These are phyloP conservation scores for Dolichopus griseipennis DNA, from an alignment of 2,888 invertebrate genomes.

Conservation along the genomic window DNA sequence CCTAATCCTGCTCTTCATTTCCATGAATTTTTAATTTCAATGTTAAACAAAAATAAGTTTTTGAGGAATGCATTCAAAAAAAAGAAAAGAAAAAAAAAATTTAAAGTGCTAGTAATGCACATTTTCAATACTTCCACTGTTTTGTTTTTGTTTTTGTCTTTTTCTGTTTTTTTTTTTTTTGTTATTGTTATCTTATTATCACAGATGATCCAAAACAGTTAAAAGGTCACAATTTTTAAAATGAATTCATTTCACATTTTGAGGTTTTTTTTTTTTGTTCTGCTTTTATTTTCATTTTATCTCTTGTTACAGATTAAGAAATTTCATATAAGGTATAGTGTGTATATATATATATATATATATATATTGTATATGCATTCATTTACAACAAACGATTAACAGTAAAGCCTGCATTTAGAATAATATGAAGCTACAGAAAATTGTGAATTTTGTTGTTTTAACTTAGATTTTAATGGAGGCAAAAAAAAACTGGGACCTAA, in stretches of 20 bases:
- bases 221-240: not conserved
- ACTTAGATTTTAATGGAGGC: no score
- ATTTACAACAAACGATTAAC: no score
- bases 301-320: not conserved
- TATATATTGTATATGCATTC: no score
- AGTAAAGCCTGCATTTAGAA: no score
- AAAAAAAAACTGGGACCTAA: no score
- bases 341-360: no score
- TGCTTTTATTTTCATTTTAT: not conserved
- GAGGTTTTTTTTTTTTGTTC: not conserved
- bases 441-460: no score
- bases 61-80: not conserved
- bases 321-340: no score
- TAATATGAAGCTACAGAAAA: no score
- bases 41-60: not conserved
- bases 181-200: not conserved
- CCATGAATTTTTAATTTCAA: no score
- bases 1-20: no score
- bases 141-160: not conserved
- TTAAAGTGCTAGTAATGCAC: not conserved
- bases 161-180: not conserved
- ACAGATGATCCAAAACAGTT: not conserved
- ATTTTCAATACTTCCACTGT: not conserved
- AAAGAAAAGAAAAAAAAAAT: no score
- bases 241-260: not conserved